phyloP scores from a whole-genome alignment of 2,797 vertebrate genomes.

The Chelon auratus region DNA sequence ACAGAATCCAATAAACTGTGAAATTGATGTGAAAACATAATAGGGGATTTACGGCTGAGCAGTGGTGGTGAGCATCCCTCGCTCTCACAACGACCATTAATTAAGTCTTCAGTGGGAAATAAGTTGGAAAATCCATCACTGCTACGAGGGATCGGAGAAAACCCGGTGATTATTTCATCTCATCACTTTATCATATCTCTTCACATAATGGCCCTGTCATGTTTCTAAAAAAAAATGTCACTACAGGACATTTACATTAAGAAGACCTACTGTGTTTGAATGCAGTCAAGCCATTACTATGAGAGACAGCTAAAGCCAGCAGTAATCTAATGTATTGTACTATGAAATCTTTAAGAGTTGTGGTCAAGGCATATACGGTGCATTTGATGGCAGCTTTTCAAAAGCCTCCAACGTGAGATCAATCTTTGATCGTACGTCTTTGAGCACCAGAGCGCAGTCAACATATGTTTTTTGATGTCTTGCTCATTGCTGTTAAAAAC shows the following conservation, averaged over 20 bases:
- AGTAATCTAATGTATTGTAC: not conserved
- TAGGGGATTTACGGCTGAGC: slow-evolving; percentile 13
- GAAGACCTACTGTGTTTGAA: not conserved
- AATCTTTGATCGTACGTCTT: slow-evolving; percentile 31
- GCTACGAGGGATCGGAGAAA: slow-evolving; percentile 19
- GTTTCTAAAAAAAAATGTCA: not conserved
- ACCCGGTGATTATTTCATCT: slow-evolving; percentile 5
- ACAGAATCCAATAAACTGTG: slow-evolving; percentile 8
- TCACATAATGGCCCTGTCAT: not conserved
- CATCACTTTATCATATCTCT: not conserved
- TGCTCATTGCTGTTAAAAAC: slow-evolving; percentile 52
- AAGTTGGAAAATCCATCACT: slow-evolving; percentile 14
- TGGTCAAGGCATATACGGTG: not conserved
- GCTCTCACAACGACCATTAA: slow-evolving; percentile 16
- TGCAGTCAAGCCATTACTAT: not conserved
- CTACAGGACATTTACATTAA: not conserved
- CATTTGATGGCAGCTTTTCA: slow-evolving; percentile 15
- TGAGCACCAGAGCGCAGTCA: slow-evolving; percentile 32
- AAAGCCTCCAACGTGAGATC: slow-evolving; percentile 17
- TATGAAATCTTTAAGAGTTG: not conserved
- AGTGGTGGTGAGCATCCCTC: not conserved
- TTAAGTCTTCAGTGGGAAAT: slow-evolving; percentile 24
- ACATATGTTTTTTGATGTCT: slow-evolving; percentile 49
- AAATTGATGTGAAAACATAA: slow-evolving; percentile 34
- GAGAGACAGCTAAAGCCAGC: not conserved